phyloP scores from a whole-genome alignment of 2,888 invertebrate genomes.

The Apamea sordens region DNA sequence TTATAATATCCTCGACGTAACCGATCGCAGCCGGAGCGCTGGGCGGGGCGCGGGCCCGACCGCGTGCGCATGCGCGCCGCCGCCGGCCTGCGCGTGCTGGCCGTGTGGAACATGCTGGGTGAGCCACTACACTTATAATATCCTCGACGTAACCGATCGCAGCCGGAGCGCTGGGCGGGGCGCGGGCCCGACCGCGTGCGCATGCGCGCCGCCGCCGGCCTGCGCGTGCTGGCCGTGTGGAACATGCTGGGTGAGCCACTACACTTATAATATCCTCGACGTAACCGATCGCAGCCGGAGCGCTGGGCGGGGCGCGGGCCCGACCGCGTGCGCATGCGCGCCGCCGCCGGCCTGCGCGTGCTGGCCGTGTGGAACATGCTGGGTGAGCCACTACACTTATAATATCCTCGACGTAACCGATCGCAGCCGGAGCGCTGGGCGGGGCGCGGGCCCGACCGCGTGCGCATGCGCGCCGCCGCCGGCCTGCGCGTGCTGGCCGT shows the following conservation, averaged over 20 bases:
- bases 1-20: too few species aligned
- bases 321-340: conserved; percentile 94
- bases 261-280: too few species aligned
- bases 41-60: conserved; percentile 86
- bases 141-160: too few species aligned
- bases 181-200: conserved; percentile 90
- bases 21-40: conserved; percentile 67
- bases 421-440: conserved; percentile 78
- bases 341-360: conserved; percentile 97
- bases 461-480: conserved; percentile 97
- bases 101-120: conserved; percentile 97
- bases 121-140: background rate
- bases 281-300: too few species aligned
- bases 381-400: conserved; percentile 82
- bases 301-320: conserved; percentile 86
- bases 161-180: conserved; percentile 83
- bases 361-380: conserved; percentile 97
- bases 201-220: conserved; percentile 97
- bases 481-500: conserved; percentile 97
- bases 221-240: conserved; percentile 98
- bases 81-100: conserved; percentile 97
- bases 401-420: too few species aligned
- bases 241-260: conserved; percentile 92
- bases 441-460: conserved; percentile 84
- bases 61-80: conserved; percentile 95